Evolutionary conservation across 2,113 vertebrate species (phyloP).

Genomic region (Neolamprologus toae): DNA sequence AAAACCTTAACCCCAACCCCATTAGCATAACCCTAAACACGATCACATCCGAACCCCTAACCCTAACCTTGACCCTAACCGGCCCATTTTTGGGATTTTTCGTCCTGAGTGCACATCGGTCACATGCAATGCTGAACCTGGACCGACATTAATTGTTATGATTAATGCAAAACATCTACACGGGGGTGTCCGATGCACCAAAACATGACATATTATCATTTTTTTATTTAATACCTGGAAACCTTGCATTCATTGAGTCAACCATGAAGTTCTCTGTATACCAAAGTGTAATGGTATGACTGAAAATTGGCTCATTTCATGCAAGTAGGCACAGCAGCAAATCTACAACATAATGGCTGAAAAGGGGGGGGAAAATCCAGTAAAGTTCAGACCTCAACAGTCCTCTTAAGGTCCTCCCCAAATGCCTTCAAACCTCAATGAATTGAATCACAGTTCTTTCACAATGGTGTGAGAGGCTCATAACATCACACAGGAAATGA

Average conservation of each 20-base stretch:
- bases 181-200: not conserved
- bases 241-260: not conserved
- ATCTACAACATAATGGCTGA: not conserved
- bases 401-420: not conserved
- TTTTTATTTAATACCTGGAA: not conserved
- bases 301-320: not conserved
- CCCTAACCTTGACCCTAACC: not conserved
- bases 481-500: not conserved
- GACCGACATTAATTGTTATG: not conserved
- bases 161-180: not conserved
- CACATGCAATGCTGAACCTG: not conserved
- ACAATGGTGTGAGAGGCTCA: not conserved
- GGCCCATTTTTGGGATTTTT: not conserved
- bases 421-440: not conserved
- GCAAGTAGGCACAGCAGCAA: not conserved
- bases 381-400: not conserved
- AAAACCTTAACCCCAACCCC: not conserved
- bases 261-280: not conserved
- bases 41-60: not conserved
- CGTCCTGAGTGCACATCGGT: rapidly evolving
- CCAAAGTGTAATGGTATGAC: not conserved
- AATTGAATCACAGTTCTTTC: not conserved
- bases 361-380: rapidly evolving
- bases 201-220: not conserved
- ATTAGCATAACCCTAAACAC: not conserved